Evolutionary conservation across 2,888 invertebrate species (phyloP).

Genomic region (Odiellus spinosus): DNA sequence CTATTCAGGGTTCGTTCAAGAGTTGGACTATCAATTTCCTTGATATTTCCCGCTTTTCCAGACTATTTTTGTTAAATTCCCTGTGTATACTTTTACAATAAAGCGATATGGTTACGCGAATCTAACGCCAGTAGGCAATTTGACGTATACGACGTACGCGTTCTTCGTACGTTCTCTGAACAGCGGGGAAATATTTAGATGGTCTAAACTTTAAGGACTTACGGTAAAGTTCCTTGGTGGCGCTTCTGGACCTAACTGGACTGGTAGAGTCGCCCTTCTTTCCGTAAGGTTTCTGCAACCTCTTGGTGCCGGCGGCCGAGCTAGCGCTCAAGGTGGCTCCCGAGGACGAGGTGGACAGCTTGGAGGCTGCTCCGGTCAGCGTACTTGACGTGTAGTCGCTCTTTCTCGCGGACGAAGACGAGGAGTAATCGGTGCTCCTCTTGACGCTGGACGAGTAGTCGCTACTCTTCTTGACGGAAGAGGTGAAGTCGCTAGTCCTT

Average conservation of each 20-base stretch:
- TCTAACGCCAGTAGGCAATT: no score
- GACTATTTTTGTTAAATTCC: no score
- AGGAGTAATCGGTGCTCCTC: constrained; percentile 4
- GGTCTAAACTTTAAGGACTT: no score
- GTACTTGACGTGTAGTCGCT: constrained; percentile 4
- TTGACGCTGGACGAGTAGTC: not conserved
- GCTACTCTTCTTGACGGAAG: constrained; percentile 6
- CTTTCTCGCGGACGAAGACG: constrained; percentile 8
- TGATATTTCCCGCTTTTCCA: no score
- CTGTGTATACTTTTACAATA: no score
- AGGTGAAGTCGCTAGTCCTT: constrained; percentile 2
- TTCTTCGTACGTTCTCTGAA: no score
- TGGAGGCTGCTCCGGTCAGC: constrained; percentile 11
- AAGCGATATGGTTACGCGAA: no score
- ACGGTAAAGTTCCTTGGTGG: constrained; percentile 76
- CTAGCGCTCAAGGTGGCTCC: constrained; percentile 22
- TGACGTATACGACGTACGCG: no score
- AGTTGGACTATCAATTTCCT: no score
- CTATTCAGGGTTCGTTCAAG: no score
- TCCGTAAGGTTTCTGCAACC: constrained; percentile 39
- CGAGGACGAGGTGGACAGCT: constrained; percentile 22
- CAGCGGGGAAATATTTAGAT: no score
- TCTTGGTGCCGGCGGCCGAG: constrained; percentile 19
- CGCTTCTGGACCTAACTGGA: constrained; percentile 69
- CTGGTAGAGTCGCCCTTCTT: constrained; percentile 48